Percentiles rank a stretch among this genome's conserved stretches.
phyloP scores from a whole-genome alignment of 2,888 invertebrate species.

The Suillia variegata region DNA sequence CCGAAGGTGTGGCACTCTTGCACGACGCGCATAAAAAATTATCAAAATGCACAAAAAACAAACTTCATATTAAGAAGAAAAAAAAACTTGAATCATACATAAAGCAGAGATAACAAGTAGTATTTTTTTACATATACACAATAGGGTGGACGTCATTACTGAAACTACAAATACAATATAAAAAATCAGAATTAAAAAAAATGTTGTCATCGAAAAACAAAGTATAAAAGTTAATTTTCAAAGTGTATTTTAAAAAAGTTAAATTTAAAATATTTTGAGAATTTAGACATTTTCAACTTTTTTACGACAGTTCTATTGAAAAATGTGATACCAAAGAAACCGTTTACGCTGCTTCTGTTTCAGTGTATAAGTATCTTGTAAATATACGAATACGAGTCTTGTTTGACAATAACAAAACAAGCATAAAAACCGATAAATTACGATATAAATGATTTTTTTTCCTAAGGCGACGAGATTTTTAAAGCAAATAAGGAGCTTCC shows the following conservation, averaged over 20 bases:
- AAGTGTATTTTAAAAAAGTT: no score
- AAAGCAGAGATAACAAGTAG: background rate
- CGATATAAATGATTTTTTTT: no score
- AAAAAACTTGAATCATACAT: background rate
- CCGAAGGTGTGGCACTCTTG: constrained; percentile 22
- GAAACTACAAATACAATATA: background rate
- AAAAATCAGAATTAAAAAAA: no score
- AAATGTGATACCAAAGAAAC: no score
- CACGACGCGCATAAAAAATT: background rate
- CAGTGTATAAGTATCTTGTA: constrained; percentile 10
- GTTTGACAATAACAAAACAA: constrained; percentile 15
- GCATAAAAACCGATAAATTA: constrained; percentile 17
- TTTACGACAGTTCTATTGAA: no score
- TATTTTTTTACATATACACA: no score
- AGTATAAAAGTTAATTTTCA: no score
- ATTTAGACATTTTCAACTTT: no score
- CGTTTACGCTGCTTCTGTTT: constrained; percentile 22
- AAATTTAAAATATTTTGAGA: no score
- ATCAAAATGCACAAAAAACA: background rate
- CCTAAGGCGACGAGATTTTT: background rate
- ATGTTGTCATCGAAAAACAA: no score
- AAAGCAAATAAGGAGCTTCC: background rate
- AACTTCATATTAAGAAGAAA: background rate
- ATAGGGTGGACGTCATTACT: background rate
- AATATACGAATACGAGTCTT: constrained; percentile 4